These are phyloP conservation scores for Chiloscyllium punctatum DNA, from an alignment of 2,797 vertebrate species.

Conservation along the genomic window DNA sequence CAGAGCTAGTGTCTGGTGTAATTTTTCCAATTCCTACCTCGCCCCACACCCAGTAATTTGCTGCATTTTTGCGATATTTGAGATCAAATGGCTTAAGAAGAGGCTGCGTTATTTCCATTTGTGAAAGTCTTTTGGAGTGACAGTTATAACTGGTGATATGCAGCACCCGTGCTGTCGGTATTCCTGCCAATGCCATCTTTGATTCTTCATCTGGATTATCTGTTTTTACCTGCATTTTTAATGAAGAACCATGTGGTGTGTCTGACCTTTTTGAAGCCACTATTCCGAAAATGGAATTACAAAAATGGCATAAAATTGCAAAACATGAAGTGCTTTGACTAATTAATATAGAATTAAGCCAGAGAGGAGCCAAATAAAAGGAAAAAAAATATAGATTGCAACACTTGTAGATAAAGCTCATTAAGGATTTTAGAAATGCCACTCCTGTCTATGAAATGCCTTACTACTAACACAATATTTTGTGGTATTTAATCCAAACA, in stretches of 20 bases:
- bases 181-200: not conserved
- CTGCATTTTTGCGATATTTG: not conserved
- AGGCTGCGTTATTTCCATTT: not conserved
- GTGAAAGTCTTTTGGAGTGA: not conserved
- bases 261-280: not conserved
- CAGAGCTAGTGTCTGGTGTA: not conserved
- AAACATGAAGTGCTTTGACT: not conserved
- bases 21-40: not conserved
- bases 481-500: not conserved
- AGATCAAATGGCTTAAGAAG: not conserved
- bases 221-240: not conserved
- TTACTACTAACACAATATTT: not conserved
- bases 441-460: not conserved
- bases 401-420: not conserved
- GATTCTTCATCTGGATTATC: not conserved
- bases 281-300: not conserved
- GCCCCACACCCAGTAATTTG: not conserved
- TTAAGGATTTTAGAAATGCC: not conserved
- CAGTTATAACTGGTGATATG: not conserved
- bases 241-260: not conserved
- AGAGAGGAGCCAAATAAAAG: not conserved
- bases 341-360: not conserved
- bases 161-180: not conserved
- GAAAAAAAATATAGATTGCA: not conserved
- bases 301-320: not conserved